Base-by-base conservation (phyloP, 2,888 invertebrate species). In the Tortricodes alternella region DNA sequence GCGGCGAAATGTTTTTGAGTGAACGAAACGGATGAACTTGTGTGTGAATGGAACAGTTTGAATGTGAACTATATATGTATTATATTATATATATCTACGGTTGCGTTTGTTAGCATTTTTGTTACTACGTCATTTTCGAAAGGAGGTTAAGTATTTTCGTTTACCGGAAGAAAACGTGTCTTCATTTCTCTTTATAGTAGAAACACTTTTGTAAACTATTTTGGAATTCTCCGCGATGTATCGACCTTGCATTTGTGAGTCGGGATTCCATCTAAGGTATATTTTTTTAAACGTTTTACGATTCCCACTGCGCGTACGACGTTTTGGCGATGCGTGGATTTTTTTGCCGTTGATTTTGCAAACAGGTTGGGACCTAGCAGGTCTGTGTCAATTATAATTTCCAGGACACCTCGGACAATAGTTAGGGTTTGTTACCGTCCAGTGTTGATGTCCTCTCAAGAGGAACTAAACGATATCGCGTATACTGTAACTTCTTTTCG, bases 81-180 rank as follows among this genome's bases (percentile, higher is more conserved):
- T 32, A 44, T 49, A 46, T 53, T 55, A 55, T 46, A 63, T 73
- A 67, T 73, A 73, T 76, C 69, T 72, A 79, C 52, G 85, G 83
- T 85, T 85, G 84, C 84, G 80, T 83, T 79, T 80, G 76, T 79
- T 73, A 72, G 76, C 75, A 74, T 79, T 76, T 83, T 84, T 83
- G 78, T 83, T 84, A 80, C 74, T 72, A 77, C 71, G 76, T 76
- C 73, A 71, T 78, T 79, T 78, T 76, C 63, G 68, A 69, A 78
- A 79, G 70, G 68, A 76, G 72, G 70, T 73, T 66, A 59, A 60
- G 53, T 63, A 71, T 81, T 83, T 84, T 77, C 72, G 82, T 82
- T 83, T 67, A 67, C 65, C 61, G 58, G 66, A 67, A 70, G 68
- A 63, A 69, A 66, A 69, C 70, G 70, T 72, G 76, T 77, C 73